These are phyloP conservation scores for Euura lappo DNA, from an alignment of 1,140 invertebrate genomes.

Conservation along the genomic window DNA sequence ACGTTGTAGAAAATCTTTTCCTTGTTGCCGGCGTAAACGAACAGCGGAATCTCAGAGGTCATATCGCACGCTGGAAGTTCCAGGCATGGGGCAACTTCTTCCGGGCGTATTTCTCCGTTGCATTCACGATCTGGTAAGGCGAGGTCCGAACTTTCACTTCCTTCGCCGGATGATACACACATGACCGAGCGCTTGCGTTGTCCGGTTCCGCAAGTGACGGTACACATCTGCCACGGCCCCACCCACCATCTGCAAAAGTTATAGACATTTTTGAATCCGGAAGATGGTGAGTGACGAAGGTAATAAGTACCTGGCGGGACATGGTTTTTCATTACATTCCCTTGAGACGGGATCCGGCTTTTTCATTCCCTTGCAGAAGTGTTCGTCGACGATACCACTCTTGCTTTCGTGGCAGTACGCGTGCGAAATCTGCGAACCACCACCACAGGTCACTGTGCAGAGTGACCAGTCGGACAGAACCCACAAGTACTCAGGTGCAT, in stretches of 20 bases:
- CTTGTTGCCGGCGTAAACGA: constrained; percentile 44
- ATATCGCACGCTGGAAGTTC: constrained; percentile 63
- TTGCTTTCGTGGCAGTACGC: constrained; percentile 71
- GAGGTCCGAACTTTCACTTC: constrained; percentile 65
- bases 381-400: constrained; percentile 69
- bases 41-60: constrained; percentile 38
- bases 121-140: constrained; percentile 76
- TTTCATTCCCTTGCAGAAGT: constrained; percentile 65
- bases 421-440: constrained; percentile 69
- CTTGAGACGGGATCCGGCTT: constrained; percentile 68
- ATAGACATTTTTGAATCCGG: too few relatives aligned
- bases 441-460: constrained; percentile 80
- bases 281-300: neutral
- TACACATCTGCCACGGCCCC: constrained; percentile 84
- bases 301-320: constrained; percentile 68
- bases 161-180: constrained; percentile 69
- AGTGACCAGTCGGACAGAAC: constrained; percentile 77
- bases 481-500: constrained; percentile 74
- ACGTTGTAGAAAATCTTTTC: constrained; percentile 46
- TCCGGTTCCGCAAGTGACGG: constrained; percentile 72
- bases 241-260: constrained; percentile 70
- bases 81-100: constrained; percentile 69
- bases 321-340: constrained; percentile 73
- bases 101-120: constrained; percentile 62
- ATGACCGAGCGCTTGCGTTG: constrained; percentile 73